phyloP scores from a whole-genome alignment of 2,888 invertebrate species.

The Nephrocerus scutellatus region DNA sequence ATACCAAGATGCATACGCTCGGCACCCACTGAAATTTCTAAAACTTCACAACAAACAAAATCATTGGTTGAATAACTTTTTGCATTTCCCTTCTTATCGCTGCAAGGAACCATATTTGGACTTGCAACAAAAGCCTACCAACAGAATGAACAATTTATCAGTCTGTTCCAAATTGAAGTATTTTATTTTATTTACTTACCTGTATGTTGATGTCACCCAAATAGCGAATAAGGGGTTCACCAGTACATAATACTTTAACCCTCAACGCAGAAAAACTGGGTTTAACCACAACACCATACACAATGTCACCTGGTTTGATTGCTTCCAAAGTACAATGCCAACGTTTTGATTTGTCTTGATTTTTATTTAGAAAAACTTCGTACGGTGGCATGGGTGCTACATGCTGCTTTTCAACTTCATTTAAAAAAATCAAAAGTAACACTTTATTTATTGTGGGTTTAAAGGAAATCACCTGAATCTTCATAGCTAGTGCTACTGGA shows the following conservation, averaged over 20 bases:
- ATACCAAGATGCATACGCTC: constrained; percentile 84
- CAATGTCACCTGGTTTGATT: constrained; percentile 69
- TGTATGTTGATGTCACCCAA: constrained; percentile 82
- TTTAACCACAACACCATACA: constrained; percentile 71
- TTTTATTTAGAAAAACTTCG: constrained; percentile 65
- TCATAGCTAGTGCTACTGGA: too few relatives aligned
- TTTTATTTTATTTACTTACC: constrained; percentile 51
- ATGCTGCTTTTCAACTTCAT: constrained; percentile 16
- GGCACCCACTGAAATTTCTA: constrained; percentile 77
- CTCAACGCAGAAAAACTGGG: constrained; percentile 63
- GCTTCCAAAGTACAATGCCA: constrained; percentile 68
- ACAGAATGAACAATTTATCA: constrained; percentile 2
- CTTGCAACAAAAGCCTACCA: constrained; percentile 24
- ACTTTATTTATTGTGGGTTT: too few relatives aligned
- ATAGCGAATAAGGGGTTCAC: constrained; percentile 69
- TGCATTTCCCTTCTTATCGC: constrained; percentile 72
- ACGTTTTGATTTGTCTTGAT: constrained; percentile 69
- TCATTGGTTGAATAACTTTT: constrained; percentile 75
- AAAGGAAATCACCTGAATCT: too few relatives aligned
- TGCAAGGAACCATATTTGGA: constrained; percentile 46
- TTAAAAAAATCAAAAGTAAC: too few relatives aligned
- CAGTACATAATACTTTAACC: constrained; percentile 72
- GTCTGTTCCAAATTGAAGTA: too few relatives aligned
- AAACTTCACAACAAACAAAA: constrained; percentile 79
- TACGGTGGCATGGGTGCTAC: constrained; percentile 64